Evolutionary conservation across 92 coral and sea anemone species (phyloP).

Genomic region (Paramuricea clavata): DNA sequence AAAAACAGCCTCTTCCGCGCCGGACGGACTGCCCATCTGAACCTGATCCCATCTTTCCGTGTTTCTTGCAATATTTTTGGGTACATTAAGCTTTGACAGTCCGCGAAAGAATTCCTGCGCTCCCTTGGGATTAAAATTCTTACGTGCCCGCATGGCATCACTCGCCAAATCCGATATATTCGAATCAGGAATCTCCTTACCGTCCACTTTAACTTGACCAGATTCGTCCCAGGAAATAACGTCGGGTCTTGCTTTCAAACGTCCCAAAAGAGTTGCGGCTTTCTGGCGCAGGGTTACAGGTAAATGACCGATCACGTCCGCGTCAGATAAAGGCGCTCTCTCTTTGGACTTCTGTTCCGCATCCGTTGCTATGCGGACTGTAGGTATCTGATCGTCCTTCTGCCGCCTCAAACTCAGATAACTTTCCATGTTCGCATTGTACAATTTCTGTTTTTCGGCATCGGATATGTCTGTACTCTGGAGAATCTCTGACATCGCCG

Average conservation of each 20-base stretch:
- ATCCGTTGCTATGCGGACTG: neutral
- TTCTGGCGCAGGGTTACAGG: slow-evolving; percentile 17
- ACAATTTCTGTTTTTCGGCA: slow-evolving; percentile 33
- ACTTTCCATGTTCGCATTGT: slow-evolving; percentile 39
- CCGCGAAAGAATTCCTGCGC: slow-evolving; percentile 16
- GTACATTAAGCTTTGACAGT: no score
- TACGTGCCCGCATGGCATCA: slow-evolving; percentile 33
- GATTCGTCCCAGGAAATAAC: slow-evolving; percentile 13
- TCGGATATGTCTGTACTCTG: neutral
- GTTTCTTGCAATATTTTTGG: no score
- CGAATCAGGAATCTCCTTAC: neutral
- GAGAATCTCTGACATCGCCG: slow-evolving; percentile 28
- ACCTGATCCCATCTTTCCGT: no score
- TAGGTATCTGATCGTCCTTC: slow-evolving; percentile 22
- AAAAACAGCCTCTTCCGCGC: no score
- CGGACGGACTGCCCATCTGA: no score
- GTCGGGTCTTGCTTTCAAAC: slow-evolving; percentile 18
- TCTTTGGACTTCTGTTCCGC: neutral
- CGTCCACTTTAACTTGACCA: slow-evolving; percentile 12
- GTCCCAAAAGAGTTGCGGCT: slow-evolving; percentile 21
- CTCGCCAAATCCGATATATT: slow-evolving; percentile 29
- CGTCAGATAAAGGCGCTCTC: neutral
- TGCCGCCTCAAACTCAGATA: slow-evolving; percentile 44
- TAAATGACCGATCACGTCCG: neutral
- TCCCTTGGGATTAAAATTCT: slow-evolving; percentile 23